A percentile compares a stretch with the other conserved stretches of the same genome.
Conservation (phyloP, 2,888 invertebrate species). For the Odontothrips loti region DNA sequence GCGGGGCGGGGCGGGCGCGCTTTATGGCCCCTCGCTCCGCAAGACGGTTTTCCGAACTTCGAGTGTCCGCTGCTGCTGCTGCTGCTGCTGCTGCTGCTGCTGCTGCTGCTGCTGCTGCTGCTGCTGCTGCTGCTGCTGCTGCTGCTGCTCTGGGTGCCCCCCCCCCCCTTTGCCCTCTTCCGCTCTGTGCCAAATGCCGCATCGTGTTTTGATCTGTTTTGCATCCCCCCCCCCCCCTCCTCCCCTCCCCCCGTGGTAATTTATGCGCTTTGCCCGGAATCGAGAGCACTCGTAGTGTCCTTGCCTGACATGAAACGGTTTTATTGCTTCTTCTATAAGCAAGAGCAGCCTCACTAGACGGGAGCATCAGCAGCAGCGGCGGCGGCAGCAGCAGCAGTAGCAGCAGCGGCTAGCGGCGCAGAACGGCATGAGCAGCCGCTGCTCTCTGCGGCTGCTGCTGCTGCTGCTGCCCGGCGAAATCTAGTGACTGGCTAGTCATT, state of each 20-base stretch:
- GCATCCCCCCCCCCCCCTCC: background rate
- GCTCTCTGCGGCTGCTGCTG: too few relatives aligned
- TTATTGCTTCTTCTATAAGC: background rate
- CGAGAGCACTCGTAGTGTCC: background rate
- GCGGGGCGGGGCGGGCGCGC: background rate
- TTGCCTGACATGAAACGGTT: background rate
- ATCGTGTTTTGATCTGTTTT: constrained; percentile 25
- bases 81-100: too few relatives aligned
- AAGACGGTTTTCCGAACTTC: too few relatives aligned
- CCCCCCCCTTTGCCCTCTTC: background rate
- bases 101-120: too few relatives aligned
- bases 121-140: too few relatives aligned
- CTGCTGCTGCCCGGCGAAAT: background rate
- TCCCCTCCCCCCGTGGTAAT: background rate
- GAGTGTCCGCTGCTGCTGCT: too few relatives aligned
- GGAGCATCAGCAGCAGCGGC: too few relatives aligned
- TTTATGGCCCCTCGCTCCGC: background rate
- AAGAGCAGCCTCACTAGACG: background rate
- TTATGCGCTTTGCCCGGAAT: constrained; percentile 18
- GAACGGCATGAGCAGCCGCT: too few relatives aligned
- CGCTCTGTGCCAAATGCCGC: constrained; percentile 15
- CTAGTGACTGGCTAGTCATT: constrained; percentile 1
- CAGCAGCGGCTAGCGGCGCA: too few relatives aligned
- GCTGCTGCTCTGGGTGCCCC: background rate
- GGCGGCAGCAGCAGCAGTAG: too few relatives aligned